These are phyloP conservation scores for Sporophila hypoxantha DNA, from an alignment of 2,113 vertebrate species.

Conservation along the genomic window DNA sequence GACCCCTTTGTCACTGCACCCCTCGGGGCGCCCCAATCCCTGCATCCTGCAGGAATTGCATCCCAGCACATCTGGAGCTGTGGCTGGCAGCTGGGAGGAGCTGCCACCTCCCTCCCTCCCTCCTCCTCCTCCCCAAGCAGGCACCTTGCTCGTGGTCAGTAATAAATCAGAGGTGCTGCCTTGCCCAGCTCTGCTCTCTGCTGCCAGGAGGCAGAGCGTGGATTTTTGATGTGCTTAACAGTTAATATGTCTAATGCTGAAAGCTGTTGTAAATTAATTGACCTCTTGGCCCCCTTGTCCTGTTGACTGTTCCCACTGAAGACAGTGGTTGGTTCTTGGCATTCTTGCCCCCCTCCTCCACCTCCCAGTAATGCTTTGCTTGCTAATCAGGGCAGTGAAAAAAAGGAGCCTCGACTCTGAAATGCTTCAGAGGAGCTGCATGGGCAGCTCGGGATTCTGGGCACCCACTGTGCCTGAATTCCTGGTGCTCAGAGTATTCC, in stretches of 20 bases:
- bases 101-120: background rate
- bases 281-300: conserved; percentile 8
- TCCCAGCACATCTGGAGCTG: fast-evolving
- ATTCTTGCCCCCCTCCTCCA: background rate
- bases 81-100: background rate
- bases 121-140: background rate
- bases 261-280: conserved; percentile 41
- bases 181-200: background rate
- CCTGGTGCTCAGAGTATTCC: background rate
- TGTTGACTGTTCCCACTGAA: background rate
- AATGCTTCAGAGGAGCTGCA: background rate
- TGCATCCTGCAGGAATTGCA: fast-evolving
- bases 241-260: background rate
- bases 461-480: background rate
- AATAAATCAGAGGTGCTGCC: background rate
- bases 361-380: background rate
- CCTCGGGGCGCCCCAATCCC: background rate
- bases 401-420: background rate
- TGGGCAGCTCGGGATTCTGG: background rate
- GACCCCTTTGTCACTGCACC: background rate
- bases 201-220: background rate
- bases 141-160: background rate
- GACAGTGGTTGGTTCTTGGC: background rate
- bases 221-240: background rate
- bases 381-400: background rate